Evolutionary conservation across 2,888 invertebrate genomes (phyloP).

Genomic region (Macropis europaea): DNA sequence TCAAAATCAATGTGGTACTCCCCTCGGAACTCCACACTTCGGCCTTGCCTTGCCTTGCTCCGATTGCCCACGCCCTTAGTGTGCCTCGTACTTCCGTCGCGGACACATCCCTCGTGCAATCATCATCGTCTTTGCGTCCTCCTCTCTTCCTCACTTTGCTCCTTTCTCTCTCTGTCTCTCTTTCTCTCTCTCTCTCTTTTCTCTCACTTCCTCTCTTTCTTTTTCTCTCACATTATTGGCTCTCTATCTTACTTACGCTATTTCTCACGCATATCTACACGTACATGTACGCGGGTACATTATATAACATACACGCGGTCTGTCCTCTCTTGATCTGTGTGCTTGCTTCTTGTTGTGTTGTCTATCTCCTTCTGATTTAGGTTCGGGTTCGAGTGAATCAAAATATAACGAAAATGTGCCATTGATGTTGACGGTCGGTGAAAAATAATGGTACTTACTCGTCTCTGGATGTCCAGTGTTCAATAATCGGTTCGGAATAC

Average conservation of each 20-base stretch:
- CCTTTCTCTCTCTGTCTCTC: constrained; percentile 21
- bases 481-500: constrained; percentile 18
- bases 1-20: constrained; percentile 48
- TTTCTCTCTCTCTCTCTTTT: constrained; percentile 14
- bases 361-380: constrained; percentile 31
- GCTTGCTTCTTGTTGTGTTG: constrained; percentile 32
- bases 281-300: constrained; percentile 45
- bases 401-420: constrained; percentile 19
- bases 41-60: constrained; percentile 44
- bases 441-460: not conserved
- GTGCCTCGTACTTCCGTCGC: constrained; percentile 58
- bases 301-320: constrained; percentile 45
- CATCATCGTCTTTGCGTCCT: constrained; percentile 44
- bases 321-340: constrained; percentile 32
- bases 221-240: not conserved
- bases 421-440: constrained; percentile 24
- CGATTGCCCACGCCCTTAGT: constrained; percentile 59
- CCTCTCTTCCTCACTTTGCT: constrained; percentile 33
- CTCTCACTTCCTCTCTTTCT: not conserved
- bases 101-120: constrained; percentile 54
- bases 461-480: constrained; percentile 3
- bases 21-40: constrained; percentile 41
- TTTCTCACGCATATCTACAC: constrained; percentile 35
- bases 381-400: constrained; percentile 32
- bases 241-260: constrained; percentile 1